A percentile compares a stretch with the other conserved stretches of the same genome.
These are phyloP conservation scores for Sarcophaga carnaria DNA, from an alignment of 2,888 invertebrate genomes.

Conservation along the genomic window DNA sequence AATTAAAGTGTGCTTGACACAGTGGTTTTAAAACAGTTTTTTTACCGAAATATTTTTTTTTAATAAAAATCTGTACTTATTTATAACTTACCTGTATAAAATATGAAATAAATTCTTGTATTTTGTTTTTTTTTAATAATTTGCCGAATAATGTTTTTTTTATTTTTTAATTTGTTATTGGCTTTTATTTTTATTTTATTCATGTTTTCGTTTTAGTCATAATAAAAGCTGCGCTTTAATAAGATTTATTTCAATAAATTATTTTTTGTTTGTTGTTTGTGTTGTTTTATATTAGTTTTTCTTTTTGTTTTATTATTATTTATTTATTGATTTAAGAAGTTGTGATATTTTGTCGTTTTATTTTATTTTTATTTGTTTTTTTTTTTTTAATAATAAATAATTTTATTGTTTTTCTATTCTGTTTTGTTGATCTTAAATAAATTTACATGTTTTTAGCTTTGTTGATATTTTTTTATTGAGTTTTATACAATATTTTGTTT, in stretches of 20 bases:
- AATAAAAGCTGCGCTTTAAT: slow-evolving; percentile 64
- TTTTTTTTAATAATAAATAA: slow-evolving; percentile 37
- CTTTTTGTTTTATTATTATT: slow-evolving; percentile 19
- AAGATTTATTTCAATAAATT: slow-evolving; percentile 25
- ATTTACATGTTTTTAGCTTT: slow-evolving; percentile 47
- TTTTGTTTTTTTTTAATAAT: slow-evolving; percentile 23
- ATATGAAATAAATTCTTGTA: neutral
- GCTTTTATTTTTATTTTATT: slow-evolving; percentile 25
- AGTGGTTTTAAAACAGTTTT: no score
- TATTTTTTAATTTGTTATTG: slow-evolving; percentile 30
- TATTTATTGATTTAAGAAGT: slow-evolving; percentile 42
- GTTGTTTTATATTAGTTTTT: slow-evolving; percentile 32
- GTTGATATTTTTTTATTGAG: slow-evolving; percentile 18
- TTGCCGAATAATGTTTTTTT: slow-evolving; percentile 48
- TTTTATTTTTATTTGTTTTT: slow-evolving; percentile 10
- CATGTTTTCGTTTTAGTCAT: slow-evolving; percentile 48
- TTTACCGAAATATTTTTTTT: no score
- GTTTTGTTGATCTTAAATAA: slow-evolving; percentile 43
- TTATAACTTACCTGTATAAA: neutral
- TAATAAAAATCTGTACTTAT: no score
- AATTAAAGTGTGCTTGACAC: no score
- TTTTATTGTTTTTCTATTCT: slow-evolving; percentile 35
- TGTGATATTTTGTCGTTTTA: slow-evolving; percentile 45
- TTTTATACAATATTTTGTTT: slow-evolving; percentile 15
- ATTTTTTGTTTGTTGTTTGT: slow-evolving; percentile 35